These are phyloP conservation scores for Hylaeus volcanicus DNA, from an alignment of 1,140 invertebrate species.

Conservation along the genomic window DNA sequence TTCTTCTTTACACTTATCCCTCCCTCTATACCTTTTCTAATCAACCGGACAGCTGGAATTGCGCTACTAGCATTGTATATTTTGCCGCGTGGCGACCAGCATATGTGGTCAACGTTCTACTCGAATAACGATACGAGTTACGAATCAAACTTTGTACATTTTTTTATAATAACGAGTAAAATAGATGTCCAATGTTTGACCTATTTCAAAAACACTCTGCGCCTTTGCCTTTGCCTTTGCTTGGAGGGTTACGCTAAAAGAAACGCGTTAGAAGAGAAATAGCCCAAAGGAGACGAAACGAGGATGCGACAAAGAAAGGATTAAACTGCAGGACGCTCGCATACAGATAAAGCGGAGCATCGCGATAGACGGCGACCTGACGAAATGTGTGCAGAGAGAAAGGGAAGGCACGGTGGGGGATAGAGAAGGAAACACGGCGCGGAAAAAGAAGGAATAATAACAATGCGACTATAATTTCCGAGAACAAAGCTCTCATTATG, in stretches of 20 bases:
- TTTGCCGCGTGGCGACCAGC: neutral
- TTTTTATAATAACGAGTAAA: too few species aligned
- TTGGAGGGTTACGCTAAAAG: neutral
- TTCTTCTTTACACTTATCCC: conserved; percentile 17
- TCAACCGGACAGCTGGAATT: neutral
- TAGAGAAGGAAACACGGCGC: neutral
- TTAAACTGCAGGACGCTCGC: neutral
- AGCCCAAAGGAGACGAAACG: conserved; percentile 8
- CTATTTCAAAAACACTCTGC: neutral
- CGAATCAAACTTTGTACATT: too few species aligned
- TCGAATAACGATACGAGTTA: too few species aligned
- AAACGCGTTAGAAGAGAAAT: conserved; percentile 4
- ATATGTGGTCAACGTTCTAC: too few species aligned
- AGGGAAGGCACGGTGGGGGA: conserved; percentile 11
- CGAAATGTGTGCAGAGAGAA: neutral
- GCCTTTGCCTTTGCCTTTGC: too few species aligned
- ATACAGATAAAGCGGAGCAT: neutral
- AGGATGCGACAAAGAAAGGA: conserved; percentile 16
- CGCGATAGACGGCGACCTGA: neutral
- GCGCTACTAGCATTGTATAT: neutral
- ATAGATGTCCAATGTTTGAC: too few species aligned
- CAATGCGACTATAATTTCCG: conserved; percentile 78
- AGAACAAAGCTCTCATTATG: conserved; percentile 79
- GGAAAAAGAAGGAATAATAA: conserved; percentile 67
- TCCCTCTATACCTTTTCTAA: neutral